Evolutionary conservation across 2,797 vertebrate species (phyloP).

Genomic region (Liasis olivaceus): DNA sequence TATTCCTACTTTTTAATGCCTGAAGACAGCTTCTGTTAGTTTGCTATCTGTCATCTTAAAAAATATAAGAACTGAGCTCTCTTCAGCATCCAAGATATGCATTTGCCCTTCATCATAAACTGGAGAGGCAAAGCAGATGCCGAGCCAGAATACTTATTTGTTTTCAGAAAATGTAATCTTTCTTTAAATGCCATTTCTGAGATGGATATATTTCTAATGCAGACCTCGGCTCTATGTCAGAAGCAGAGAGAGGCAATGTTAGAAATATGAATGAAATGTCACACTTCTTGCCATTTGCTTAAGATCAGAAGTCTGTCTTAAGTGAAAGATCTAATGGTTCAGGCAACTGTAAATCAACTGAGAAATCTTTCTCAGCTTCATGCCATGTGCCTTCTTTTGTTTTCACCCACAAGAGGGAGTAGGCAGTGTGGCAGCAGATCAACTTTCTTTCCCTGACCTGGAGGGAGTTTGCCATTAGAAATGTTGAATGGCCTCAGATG

Average conservation of each 20-base stretch:
- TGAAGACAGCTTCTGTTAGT: background rate
- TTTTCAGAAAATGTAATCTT: background rate
- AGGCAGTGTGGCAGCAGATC: background rate
- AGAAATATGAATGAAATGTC: slow-evolving; percentile 55
- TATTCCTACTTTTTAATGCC: background rate
- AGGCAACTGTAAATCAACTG: slow-evolving; percentile 50
- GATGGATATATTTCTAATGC: background rate
- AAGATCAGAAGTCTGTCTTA: slow-evolving; percentile 48
- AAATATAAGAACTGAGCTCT: background rate
- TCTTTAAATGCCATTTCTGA: background rate
- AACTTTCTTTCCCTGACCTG: slow-evolving; percentile 19
- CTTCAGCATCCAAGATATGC: background rate
- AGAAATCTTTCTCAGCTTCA: slow-evolving; percentile 56
- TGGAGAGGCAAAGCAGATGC: slow-evolving; percentile 30
- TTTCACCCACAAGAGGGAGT: slow-evolving; percentile 12
- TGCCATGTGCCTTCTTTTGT: slow-evolving; percentile 42
- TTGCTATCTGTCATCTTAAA: background rate
- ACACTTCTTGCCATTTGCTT: slow-evolving; percentile 57
- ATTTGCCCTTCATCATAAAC: background rate
- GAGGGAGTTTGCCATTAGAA: slow-evolving; percentile 48
- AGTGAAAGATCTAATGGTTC: slow-evolving; percentile 38
- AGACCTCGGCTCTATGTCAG: background rate
- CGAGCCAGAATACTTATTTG: background rate
- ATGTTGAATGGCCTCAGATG: background rate
- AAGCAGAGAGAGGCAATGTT: slow-evolving; percentile 21